phyloP scores from a whole-genome alignment of 2,797 vertebrate genomes.

The Dicrostonyx torquatus region DNA sequence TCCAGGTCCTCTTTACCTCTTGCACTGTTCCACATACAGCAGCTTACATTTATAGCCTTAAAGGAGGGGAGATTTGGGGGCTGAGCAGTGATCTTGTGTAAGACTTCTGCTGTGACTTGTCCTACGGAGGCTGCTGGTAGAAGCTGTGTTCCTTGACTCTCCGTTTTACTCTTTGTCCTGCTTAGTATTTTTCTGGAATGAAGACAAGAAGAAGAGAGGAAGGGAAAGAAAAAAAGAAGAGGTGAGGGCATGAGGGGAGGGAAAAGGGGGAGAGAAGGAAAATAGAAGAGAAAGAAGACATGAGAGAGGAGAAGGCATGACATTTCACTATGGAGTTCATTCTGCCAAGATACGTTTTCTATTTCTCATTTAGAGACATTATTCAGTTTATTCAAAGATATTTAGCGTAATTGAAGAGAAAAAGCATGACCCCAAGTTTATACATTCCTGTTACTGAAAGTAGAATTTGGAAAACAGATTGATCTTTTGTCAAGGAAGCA shows the following conservation, averaged over 20 bases:
- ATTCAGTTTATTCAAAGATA: conserved; percentile 15
- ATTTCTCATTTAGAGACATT: not conserved
- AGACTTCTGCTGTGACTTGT: conserved; percentile 60
- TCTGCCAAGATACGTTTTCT: not conserved
- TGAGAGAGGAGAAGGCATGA: too few relatives aligned
- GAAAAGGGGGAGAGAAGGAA: rapidly evolving
- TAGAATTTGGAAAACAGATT: conserved; percentile 2
- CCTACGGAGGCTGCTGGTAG: conserved; percentile 72
- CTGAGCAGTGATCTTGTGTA: conserved; percentile 63
- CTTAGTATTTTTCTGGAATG: not conserved
- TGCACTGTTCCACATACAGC: not conserved
- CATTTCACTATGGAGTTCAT: not conserved
- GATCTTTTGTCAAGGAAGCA: not conserved
- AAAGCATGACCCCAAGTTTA: not conserved
- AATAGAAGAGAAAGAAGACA: not conserved
- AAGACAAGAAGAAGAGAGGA: too few relatives aligned
- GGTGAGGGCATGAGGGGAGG: rapidly evolving
- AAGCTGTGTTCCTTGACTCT: conserved; percentile 60
- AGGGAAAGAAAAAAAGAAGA: rapidly evolving
- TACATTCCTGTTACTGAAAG: not conserved
- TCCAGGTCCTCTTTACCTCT: not conserved
- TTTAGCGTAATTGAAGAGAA: not conserved
- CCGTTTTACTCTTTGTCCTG: not conserved
- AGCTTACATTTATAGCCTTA: conserved; percentile 61
- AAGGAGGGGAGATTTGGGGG: conserved; percentile 8